phyloP scores from a whole-genome alignment of 1,140 invertebrate genomes.

The Stegodyphus dumicola region DNA sequence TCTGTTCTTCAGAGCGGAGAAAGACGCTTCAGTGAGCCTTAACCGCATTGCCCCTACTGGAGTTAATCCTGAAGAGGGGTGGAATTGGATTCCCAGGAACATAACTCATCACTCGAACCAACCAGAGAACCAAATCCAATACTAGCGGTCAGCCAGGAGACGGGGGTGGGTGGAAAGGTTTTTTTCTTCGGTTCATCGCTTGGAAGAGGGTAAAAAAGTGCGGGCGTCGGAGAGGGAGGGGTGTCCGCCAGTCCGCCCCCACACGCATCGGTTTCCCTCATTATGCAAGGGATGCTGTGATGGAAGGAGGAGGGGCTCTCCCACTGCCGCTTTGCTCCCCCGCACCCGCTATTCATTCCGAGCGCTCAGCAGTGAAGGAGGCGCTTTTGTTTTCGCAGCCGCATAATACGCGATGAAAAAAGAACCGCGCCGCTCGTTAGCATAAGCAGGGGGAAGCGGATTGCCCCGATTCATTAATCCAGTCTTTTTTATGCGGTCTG shows the following conservation, averaged over 20 bases:
- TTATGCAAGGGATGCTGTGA: slow-evolving; percentile 32
- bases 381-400: slow-evolving; percentile 39
- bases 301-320: background rate
- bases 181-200: background rate
- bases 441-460: slow-evolving; percentile 31
- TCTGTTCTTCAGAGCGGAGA: too few species aligned
- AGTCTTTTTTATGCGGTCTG: background rate
- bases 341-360: too few species aligned
- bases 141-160: too few species aligned
- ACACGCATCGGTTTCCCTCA: background rate
- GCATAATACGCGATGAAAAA: slow-evolving; percentile 41
- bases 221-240: slow-evolving; percentile 18
- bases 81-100: too few species aligned
- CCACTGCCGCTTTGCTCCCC: background rate
- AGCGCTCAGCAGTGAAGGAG: background rate
- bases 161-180: background rate
- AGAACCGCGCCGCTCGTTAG: slow-evolving; percentile 23
- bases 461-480: slow-evolving; percentile 38
- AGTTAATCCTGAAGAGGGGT: too few species aligned
- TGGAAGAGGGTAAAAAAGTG: background rate
- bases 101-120: too few species aligned
- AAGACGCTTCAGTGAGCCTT: too few species aligned
- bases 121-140: too few species aligned
- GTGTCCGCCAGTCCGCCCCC: slow-evolving; percentile 10
- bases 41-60: too few species aligned